Base-by-base conservation (phyloP, 2,113 vertebrate species). In the Hystrix brachyura region DNA sequence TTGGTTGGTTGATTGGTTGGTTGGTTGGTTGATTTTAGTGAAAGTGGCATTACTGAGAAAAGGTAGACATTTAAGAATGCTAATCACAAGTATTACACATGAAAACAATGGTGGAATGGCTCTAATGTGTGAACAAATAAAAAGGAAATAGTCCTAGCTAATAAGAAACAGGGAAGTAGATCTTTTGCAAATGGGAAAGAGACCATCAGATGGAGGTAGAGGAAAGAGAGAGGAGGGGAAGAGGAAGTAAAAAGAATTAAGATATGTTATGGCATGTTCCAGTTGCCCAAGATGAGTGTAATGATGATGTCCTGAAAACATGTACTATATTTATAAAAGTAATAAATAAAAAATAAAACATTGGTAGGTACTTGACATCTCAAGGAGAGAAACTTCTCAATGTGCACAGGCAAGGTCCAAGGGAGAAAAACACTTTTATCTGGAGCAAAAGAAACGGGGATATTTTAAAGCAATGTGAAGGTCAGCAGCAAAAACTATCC, bases 71-170 rank as follows among this genome's bases (percentile, higher is more conserved):
- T 92, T 74, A n/a, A 88, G 19, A 79, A 79, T 86, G n/a, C 81
- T 91, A 88, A 88, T 55, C n/a, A 48, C 38, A 79, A 85, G 14
- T 55, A 65, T 59, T 72, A 0, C 23, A 46, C 62, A 60, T 74
- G 7, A 95, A 74, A 82, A 74, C 46, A 91, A 90, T 48, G 55
- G 19, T 59, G 29, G 25, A 7, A 21, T 64, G 23, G 55, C 59
- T 59, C 91, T 59, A 88, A 82, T 51, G 43, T 78, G 67, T 38
- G 71, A 38, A 46, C 27, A 88, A 93, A 69, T 0, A 65, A 59
- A 92, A 80, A 94, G 46, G 23, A 94, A n/a, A 23, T 90, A 11
- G n/a, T 53, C 91, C 64, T 87, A 48, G 72, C 51, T 78, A 51
- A 48, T 78, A 78, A 29, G 74, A 17, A 78, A 78, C 23, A 51